A percentile compares a stretch with the other conserved stretches of the same genome.
Conservation (phyloP, 2,888 invertebrate genomes). For the Fragum sueziense region DNA sequence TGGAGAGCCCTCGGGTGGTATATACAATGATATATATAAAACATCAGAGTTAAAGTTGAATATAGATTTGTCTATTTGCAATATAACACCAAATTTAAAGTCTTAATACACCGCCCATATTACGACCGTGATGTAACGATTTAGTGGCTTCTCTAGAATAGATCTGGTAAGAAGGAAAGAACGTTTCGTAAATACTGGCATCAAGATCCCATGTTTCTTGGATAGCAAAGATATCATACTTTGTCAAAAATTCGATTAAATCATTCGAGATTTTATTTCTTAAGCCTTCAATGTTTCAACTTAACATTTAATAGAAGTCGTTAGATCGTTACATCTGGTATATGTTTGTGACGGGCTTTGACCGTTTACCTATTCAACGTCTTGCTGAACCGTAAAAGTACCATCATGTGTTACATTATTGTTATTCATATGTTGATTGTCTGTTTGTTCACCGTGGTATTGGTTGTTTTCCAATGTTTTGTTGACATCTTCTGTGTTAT, state of each 20-base stretch:
- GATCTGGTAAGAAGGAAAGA: constrained; percentile 1
- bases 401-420: too few relatives aligned
- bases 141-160: constrained; percentile 2
- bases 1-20: constrained; percentile 21
- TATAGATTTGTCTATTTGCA: background rate
- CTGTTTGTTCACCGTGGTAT: background rate
- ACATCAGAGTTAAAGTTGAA: constrained; percentile 1
- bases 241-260: background rate
- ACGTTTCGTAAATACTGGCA: background rate
- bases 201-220: constrained; percentile 29
- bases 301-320: background rate
- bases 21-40: constrained; percentile 10
- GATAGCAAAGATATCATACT: constrained; percentile 15
- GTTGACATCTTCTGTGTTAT: too few relatives aligned
- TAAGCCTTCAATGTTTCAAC: constrained; percentile 30
- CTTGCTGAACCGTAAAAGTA: too few relatives aligned
- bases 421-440: too few relatives aligned
- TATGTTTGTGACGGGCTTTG: constrained; percentile 23
- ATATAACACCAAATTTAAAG: constrained; percentile 12
- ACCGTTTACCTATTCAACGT: constrained; percentile 20
- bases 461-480: too few relatives aligned
- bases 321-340: background rate
- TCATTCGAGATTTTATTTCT: constrained; percentile 12
- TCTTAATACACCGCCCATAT: constrained; percentile 18
- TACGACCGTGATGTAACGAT: background rate